Conservation (phyloP, 35 echinoderm and acorn worm genomes). For the Stichopus chloronotus region DNA sequence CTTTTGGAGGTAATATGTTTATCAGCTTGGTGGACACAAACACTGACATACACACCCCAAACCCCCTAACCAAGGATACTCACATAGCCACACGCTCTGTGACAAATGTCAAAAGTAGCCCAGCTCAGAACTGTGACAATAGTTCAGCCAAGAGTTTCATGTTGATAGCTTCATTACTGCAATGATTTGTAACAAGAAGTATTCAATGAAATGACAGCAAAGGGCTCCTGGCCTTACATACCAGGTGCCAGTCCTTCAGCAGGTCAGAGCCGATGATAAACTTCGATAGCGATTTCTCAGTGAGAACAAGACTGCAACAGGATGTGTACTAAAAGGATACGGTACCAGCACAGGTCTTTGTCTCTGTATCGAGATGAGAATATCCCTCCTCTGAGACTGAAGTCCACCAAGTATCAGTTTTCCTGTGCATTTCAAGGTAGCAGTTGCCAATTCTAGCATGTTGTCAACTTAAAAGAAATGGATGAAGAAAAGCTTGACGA, state of each 20-base stretch:
- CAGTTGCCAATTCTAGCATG: conserved; percentile 38
- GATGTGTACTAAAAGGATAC: conserved; percentile 34
- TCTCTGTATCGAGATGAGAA: conserved; percentile 2
- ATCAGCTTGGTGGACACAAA: too few relatives aligned
- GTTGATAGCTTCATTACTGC: too few relatives aligned
- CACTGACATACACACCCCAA: too few relatives aligned
- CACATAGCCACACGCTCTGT: too few relatives aligned
- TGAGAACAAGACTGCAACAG: background rate
- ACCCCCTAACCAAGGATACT: too few relatives aligned
- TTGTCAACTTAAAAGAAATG: background rate
- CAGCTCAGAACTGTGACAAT: too few relatives aligned
- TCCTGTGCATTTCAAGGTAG: background rate
- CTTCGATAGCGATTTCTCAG: background rate
- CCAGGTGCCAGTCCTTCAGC: background rate
- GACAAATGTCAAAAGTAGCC: too few relatives aligned
- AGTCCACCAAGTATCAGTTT: conserved; percentile 24
- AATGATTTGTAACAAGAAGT: too few relatives aligned
- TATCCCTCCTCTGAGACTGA: background rate
- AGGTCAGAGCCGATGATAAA: background rate
- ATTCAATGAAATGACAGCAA: too few relatives aligned
- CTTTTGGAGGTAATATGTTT: too few relatives aligned
- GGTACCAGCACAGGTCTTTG: conserved; percentile 31
- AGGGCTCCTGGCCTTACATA: too few relatives aligned
- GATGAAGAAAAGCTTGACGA: background rate
- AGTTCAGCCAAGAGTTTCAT: too few relatives aligned